Base-by-base conservation (phyloP, 2,113 vertebrate species). In the Labeo catla region DNA sequence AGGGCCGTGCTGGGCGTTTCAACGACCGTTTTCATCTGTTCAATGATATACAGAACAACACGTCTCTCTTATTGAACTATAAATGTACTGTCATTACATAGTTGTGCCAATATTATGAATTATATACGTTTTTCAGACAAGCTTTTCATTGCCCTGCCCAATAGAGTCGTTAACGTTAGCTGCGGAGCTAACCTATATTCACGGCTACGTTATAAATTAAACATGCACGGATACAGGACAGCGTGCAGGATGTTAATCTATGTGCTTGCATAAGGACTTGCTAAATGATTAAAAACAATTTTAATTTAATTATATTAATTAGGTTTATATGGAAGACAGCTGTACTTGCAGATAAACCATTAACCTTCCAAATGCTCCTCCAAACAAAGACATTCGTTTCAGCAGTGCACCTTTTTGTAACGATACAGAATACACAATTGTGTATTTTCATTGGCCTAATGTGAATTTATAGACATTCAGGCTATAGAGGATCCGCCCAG, bases 401-500 rank as follows among this genome's bases (percentile, higher is more conserved):
- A 23, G 8, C 10, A 15, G 12, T 4, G 11, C 9, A 9, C 16
- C 6, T 28, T 45, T 10, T 15, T 80, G 21, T 23, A 45, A 21
- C 3, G 6, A 61, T 45, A n/a, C 34, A n/a, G 15, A 77, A 9
- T 3, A 2, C 0, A 12, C 7, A 15, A 4, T 45, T n/a, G 7
- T 63, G 0, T 49, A 11, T 81, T 81, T 81, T 19, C 1, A 49
- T 6, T 65, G 59, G 13, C 13, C 16, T 34, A 47, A 12, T 28
- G n/a, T 65, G 13, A 28, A 43, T 80, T 2, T 79, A 39, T n/a
- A 65, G 79, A 47, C 43, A 63, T 65, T 61, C 21, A 57, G 50
- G 66, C 39, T 47, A 8, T 49, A 54, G 43, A 80, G 86, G 89
- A 89, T 86, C 89, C 87, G 86, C 89, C 89, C 89, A 87, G 80